phyloP scores from a whole-genome alignment of 2,888 invertebrate genomes.

The Stegana nigrithorax region DNA sequence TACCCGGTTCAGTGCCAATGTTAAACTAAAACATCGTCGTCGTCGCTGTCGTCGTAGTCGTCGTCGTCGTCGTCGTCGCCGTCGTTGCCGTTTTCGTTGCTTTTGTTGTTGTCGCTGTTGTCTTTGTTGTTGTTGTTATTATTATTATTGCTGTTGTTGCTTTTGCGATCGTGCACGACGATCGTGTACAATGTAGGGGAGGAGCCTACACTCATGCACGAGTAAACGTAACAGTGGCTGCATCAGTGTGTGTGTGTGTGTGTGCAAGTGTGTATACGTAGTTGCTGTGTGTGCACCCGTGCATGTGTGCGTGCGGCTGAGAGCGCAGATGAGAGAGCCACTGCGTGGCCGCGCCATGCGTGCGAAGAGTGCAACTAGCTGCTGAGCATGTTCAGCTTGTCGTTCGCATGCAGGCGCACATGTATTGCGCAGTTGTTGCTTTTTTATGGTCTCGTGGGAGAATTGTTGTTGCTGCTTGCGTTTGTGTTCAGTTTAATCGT shows the following conservation, averaged over 20 bases:
- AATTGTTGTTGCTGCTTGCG: conserved; percentile 33
- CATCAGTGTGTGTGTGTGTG: conserved; percentile 16
- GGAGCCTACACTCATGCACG: too few relatives aligned
- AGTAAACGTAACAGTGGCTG: conserved; percentile 10
- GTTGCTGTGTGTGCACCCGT: conserved; percentile 21
- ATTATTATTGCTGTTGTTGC: conserved; percentile 27
- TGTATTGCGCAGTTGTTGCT: too few relatives aligned
- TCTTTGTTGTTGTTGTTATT: conserved; percentile 24
- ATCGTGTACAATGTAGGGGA: conserved; percentile 40
- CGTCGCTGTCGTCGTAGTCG: conserved; percentile 31
- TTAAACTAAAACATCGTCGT: conserved; percentile 65
- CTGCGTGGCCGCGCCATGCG: not conserved
- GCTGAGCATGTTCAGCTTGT: too few relatives aligned
- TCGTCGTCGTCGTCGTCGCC: conserved; percentile 24
- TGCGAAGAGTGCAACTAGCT: not conserved
- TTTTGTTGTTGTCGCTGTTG: conserved; percentile 23
- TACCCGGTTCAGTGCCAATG: conserved; percentile 69
- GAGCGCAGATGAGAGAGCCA: not conserved
- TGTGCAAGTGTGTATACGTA: conserved; percentile 41
- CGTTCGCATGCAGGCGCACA: not conserved
- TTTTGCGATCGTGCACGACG: conserved; percentile 23
- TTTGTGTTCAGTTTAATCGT: too few relatives aligned
- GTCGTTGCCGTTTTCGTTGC: conserved; percentile 26
- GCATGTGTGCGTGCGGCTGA: not conserved
- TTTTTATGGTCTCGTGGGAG: conserved; percentile 31